A percentile compares a stretch with the other conserved stretches of the same genome.
phyloP scores from a whole-genome alignment of 1,140 invertebrate genomes.

The Lordiphosa clarofinis region DNA sequence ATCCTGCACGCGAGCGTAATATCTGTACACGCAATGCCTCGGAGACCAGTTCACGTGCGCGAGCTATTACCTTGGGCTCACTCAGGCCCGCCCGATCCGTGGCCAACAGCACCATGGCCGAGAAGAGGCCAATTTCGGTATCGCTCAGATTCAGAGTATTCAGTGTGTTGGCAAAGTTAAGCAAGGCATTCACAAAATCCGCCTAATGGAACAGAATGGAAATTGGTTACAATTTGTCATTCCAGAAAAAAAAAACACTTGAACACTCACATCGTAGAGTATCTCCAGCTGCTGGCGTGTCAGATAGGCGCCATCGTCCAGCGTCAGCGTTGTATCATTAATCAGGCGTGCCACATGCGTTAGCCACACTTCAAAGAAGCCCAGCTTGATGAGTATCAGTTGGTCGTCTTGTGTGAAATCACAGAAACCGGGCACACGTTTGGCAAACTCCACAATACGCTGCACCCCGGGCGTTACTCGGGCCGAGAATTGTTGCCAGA shows the following conservation, averaged over 20 bases:
- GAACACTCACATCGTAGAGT: slow-evolving; percentile 93
- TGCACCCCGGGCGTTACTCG: slow-evolving; percentile 92
- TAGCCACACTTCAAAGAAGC: slow-evolving; percentile 98
- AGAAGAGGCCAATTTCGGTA: slow-evolving; percentile 94
- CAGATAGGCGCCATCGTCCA: slow-evolving; percentile 94
- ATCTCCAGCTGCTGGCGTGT: slow-evolving; percentile 92
- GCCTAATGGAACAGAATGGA: slow-evolving; percentile 75
- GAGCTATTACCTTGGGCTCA: slow-evolving; percentile 90
- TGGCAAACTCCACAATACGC: slow-evolving; percentile 95
- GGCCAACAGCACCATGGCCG: slow-evolving; percentile 90
- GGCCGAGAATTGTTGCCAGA: slow-evolving; percentile 89
- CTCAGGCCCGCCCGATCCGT: slow-evolving; percentile 89
- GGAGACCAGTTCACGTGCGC: slow-evolving; percentile 90
- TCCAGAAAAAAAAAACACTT: no score
- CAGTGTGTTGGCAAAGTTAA: slow-evolving; percentile 90
- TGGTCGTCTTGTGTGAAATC: slow-evolving; percentile 95
- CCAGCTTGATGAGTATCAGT: slow-evolving; percentile 95
- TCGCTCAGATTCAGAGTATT: slow-evolving; percentile 91
- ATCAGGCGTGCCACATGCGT: slow-evolving; percentile 91
- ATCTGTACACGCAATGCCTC: slow-evolving; percentile 84
- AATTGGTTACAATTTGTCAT: neutral
- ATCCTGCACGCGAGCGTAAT: slow-evolving; percentile 67
- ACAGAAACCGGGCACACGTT: slow-evolving; percentile 93
- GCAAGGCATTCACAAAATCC: slow-evolving; percentile 87
- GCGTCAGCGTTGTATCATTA: slow-evolving; percentile 90